Percentiles rank a stretch among this genome's conserved stretches.
Conservation (phyloP, 2,113 vertebrate species). For the Serinus canaria region DNA sequence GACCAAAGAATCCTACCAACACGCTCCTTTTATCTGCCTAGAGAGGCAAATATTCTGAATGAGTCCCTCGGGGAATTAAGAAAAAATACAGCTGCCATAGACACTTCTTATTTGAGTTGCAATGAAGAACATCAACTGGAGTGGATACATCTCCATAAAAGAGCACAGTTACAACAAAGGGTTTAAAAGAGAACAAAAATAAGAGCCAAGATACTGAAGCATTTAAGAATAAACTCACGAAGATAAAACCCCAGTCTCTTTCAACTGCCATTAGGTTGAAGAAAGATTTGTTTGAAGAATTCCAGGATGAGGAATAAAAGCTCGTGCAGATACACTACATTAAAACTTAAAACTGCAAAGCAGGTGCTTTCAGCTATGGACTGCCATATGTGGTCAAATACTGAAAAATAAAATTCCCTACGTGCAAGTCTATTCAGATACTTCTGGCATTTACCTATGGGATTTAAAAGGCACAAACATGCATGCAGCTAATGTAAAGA, state of each 20-base stretch:
- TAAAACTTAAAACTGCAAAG: background rate
- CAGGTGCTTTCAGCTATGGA: background rate
- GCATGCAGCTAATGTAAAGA: background rate
- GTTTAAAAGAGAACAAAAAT: background rate
- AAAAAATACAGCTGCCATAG: background rate
- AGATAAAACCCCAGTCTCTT: background rate
- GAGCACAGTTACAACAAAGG: background rate
- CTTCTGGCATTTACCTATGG: background rate
- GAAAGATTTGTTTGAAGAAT: background rate
- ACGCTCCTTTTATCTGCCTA: background rate
- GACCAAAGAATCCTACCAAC: background rate
- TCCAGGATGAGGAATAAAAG: background rate
- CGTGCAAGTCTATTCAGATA: background rate
- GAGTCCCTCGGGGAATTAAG: background rate
- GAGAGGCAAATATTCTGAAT: background rate
- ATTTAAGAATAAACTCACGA: background rate
- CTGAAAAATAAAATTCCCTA: background rate
- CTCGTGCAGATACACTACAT: background rate
- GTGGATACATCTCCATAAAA: background rate
- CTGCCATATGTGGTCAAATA: background rate
- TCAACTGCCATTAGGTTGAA: background rate
- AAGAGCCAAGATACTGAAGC: background rate
- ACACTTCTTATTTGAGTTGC: background rate
- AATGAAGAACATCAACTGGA: background rate
- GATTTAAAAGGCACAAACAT: background rate